Evolutionary conservation across 2,888 invertebrate species (phyloP), one percentile per base, ranked within the genome.

Genomic region (Gisinianus flammeolus): DNA sequence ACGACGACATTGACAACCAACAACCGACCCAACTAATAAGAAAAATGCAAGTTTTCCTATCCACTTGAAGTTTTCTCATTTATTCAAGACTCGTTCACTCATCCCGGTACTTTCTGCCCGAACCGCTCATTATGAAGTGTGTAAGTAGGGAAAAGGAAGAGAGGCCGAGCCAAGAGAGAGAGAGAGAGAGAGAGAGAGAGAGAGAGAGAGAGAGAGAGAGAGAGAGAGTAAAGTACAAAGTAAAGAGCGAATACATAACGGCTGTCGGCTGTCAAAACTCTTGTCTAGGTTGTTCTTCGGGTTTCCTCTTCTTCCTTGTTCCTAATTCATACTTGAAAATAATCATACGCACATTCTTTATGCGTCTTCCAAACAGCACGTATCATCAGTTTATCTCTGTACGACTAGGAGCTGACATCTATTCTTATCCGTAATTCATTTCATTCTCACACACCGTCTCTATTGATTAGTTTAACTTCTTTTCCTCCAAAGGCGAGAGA

Each of bases 191-290:
- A 3, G 22, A 58, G 58, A 26, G 16, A 26, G 5, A 58, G 16
- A 44, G 22, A 58, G 58, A 58, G 10, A 26, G 22, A 58, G 2
- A 58, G 10, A 8, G 22, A 58, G 22, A n/a, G 26, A 26, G 10
- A 58, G 22, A 58, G 26, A 10, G 58, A n/a, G 22, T 22, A 5
- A 12, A 58, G 22, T 3, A 58, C 8, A 6, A 12, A 1, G 44
- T 44, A 6, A 12, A 58, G n/a, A 19, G 56, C 56, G 56, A 44
- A 58, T 2, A 58, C 62, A 52, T 70, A 67, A 77, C 66, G 28
- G 71, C 71, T 71, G 71, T 77, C 64, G 77, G 71, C 71, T 77
- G 77, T 77, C 77, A 76, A 19, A 70, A 70, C 54, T 70, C 26
- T 70, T 54, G 62, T 62, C 62, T 24, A 62, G 4, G 19, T 28